Conservation (phyloP, 2,797 vertebrate genomes). For the Apogon hyalosoma region DNA sequence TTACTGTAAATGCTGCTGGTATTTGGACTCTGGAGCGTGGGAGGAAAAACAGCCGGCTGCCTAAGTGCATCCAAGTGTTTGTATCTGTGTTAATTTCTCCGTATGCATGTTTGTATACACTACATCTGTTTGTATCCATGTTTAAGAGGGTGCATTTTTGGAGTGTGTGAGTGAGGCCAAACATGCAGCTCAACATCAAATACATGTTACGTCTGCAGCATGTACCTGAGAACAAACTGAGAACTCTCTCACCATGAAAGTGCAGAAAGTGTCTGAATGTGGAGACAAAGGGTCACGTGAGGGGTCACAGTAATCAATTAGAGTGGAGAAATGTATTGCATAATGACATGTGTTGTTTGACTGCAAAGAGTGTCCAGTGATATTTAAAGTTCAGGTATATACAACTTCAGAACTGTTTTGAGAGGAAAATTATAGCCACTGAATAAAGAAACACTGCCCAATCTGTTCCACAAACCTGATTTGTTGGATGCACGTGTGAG, state of each 20-base stretch:
- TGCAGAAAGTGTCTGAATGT: not conserved
- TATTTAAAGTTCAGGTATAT: too few species aligned
- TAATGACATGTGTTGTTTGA: too few species aligned
- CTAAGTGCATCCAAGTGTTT: constrained; percentile 16
- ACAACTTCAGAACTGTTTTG: too few species aligned
- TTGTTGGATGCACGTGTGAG: too few species aligned
- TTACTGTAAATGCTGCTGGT: constrained; percentile 75
- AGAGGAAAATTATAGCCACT: too few species aligned
- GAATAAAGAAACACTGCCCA: too few species aligned
- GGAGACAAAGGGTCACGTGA: not conserved
- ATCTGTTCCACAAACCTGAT: too few species aligned
- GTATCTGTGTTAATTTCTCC: constrained; percentile 9
- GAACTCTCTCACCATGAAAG: constrained; percentile 3
- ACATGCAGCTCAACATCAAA: constrained; percentile 49
- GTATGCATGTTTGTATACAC: constrained; percentile 14
- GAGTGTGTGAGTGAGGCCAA: constrained; percentile 40
- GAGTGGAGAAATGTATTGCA: not conserved
- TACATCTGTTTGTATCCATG: constrained; percentile 9
- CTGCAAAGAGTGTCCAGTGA: too few species aligned
- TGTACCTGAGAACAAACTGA: constrained; percentile 35
- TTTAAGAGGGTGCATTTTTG: constrained; percentile 18
- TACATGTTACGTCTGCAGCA: constrained; percentile 24
- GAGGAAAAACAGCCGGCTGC: constrained; percentile 51
- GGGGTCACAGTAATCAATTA: not conserved
- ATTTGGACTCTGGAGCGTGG: constrained; percentile 57